Percentiles rank a stretch among this genome's conserved stretches.
Conservation (phyloP, 2,797 vertebrate species). For the Parambassis ranga region DNA sequence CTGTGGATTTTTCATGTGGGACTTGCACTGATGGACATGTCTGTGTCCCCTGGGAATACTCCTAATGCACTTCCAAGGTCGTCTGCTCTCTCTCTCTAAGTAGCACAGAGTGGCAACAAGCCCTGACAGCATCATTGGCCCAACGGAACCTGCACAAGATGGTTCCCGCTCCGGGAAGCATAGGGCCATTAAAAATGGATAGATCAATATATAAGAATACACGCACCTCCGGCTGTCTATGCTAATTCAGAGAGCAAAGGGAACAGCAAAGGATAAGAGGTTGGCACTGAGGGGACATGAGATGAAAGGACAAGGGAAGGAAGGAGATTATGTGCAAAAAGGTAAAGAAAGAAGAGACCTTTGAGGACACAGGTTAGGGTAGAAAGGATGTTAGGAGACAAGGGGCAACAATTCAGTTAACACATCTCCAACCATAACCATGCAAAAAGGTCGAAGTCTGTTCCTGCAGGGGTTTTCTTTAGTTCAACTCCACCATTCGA, state of each 20-base stretch:
- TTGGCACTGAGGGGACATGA: constrained; percentile 10
- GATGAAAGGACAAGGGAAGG: constrained; percentile 23
- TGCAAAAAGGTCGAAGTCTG: too few species aligned
- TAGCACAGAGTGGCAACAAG: constrained; percentile 51
- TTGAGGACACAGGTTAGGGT: too few species aligned
- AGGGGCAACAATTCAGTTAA: background rate
- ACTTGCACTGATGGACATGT: constrained; percentile 45
- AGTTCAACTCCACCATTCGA: too few species aligned
- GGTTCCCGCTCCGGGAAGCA: constrained; percentile 46
- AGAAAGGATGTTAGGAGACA: background rate
- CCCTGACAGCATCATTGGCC: constrained; percentile 59
- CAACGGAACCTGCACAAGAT: constrained; percentile 55
- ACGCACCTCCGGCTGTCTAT: constrained; percentile 52
- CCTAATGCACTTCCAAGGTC: constrained; percentile 73
- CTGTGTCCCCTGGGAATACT: constrained; percentile 31
- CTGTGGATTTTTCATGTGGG: constrained; percentile 32
- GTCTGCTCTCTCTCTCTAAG: constrained; percentile 44
- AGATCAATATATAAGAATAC: constrained; percentile 68
- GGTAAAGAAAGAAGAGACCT: background rate
- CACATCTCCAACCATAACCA: too few species aligned
- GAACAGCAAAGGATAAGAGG: constrained; percentile 32
- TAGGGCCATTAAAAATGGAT: constrained; percentile 69
- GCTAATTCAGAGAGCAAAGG: constrained; percentile 45
- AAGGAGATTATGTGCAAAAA: background rate
- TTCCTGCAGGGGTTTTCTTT: too few species aligned